These are phyloP conservation scores for Tetranychus urticae DNA, from an alignment of 1,140 invertebrate genomes.

Conservation along the genomic window DNA sequence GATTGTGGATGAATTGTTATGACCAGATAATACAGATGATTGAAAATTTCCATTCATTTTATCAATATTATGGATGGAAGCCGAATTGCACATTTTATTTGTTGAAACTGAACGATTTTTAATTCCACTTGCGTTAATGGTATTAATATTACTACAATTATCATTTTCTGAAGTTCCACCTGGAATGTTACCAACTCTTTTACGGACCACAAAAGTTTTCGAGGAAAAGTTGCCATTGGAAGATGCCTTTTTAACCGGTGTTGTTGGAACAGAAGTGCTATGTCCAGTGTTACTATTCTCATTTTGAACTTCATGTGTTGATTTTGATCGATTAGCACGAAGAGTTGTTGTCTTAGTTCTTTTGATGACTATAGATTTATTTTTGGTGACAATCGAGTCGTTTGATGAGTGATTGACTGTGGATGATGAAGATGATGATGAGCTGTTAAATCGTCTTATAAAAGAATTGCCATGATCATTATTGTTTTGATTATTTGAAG, in stretches of 20 bases:
- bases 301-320: background rate
- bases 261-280: background rate
- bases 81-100: background rate
- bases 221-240: background rate
- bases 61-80: background rate
- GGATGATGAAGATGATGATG: background rate
- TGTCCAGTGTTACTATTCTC: background rate
- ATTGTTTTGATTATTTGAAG: background rate
- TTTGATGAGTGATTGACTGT: background rate
- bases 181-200: background rate
- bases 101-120: background rate
- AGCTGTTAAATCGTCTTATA: too few species aligned
- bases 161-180: background rate
- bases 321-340: background rate
- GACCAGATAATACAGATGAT: too few species aligned
- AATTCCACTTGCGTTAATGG: background rate
- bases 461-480: too few species aligned
- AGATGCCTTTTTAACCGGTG: too few species aligned
- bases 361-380: background rate
- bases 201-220: background rate
- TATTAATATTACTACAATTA: background rate
- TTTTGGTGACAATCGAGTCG: background rate
- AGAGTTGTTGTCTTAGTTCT: background rate
- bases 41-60: too few species aligned
- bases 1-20: background rate